Base-by-base conservation (phyloP, 2,797 vertebrate species). In the Tarsius wallacei region DNA sequence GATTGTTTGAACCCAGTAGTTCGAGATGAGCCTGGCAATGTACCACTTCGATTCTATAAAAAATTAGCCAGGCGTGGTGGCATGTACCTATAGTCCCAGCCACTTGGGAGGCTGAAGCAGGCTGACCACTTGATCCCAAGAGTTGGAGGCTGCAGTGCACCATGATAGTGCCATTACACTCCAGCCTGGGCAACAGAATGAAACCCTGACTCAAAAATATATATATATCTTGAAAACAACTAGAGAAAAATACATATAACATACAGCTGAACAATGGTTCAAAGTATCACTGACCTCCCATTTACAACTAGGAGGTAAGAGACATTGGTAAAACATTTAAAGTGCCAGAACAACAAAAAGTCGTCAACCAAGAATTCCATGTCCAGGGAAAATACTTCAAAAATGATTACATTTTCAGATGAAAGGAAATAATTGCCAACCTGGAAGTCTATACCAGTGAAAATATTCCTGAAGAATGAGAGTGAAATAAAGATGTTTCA, bases 401-500 rank as follows among this genome's bases (percentile, higher is more conserved):
- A 22, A 68, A 68, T 21, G 28, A 78, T n/a, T n/a, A n/a, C 26
- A 88, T 63, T 63, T 93, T 77, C 51, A 53, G 70, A 61, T 77
- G 16, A 84, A 89, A 84, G 47, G 61, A 90, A 78, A 73, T 42
- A 93, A 57, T 22, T 68, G 63, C 11, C 74, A 63, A 21, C 28
- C 33, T 55, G 74, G 17, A 81, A 66, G 21, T 22, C 36, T 73
- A 28, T 36, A 85, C 31, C 16, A 22, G 7, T 66, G 15, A 91
- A 70, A 84, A n/a, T 57, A 64, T 71, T 64, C 55, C 55, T 84
- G 31, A 71, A 77, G 21, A 87, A 53, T 47, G 31, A 94, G 42
- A 76, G 22, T 33, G 33, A 87, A 91, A 87, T 70, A 87, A 76
- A 71, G 11, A 64, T 49, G 19, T 63, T 61, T 91, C 70, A 94